A percentile compares a stretch with the other conserved stretches of the same genome.
Conservation (phyloP, 1,140 invertebrate species). For the Drosophila nikananu region DNA sequence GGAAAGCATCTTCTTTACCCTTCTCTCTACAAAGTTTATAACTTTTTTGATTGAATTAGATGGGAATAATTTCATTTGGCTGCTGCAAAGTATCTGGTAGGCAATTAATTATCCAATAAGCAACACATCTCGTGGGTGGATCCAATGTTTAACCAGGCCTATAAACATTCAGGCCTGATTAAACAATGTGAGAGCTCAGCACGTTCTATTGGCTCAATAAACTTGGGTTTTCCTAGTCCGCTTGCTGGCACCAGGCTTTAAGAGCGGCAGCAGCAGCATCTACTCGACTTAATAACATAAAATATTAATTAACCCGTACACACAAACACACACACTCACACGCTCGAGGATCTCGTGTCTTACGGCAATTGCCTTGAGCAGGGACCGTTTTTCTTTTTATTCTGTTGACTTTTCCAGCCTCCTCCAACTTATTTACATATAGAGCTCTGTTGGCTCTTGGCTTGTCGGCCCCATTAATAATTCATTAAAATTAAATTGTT, state of each 20-base stretch:
- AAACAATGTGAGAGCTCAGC: constrained; percentile 55
- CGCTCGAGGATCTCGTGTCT: constrained; percentile 46
- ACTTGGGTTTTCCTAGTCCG: constrained; percentile 27
- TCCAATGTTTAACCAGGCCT: constrained; percentile 59
- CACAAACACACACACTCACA: constrained; percentile 27
- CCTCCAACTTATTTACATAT: constrained; percentile 45
- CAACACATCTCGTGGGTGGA: not conserved
- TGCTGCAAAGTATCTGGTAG: constrained; percentile 19
- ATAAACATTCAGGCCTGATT: constrained; percentile 72
- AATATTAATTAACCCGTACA: constrained; percentile 79
- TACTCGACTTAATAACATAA: constrained; percentile 76
- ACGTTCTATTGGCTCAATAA: constrained; percentile 70
- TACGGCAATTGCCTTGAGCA: constrained; percentile 50
- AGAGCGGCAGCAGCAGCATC: constrained; percentile 30
- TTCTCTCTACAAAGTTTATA: not conserved
- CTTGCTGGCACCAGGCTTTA: constrained; percentile 4
- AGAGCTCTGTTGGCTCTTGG: constrained; percentile 44
- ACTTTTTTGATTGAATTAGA: constrained; percentile 18
- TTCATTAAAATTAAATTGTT: constrained; percentile 84
- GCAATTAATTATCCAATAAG: constrained; percentile 33
- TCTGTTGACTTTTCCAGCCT: constrained; percentile 35
- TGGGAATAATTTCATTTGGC: constrained; percentile 21
- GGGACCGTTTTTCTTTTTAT: constrained; percentile 19
- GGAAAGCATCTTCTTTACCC: not conserved
- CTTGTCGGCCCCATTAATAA: constrained; percentile 68